Percentiles rank a stretch among this genome's conserved stretches.
phyloP scores from a whole-genome alignment of 2,888 invertebrate genomes.

The Tinea semifulvella region DNA sequence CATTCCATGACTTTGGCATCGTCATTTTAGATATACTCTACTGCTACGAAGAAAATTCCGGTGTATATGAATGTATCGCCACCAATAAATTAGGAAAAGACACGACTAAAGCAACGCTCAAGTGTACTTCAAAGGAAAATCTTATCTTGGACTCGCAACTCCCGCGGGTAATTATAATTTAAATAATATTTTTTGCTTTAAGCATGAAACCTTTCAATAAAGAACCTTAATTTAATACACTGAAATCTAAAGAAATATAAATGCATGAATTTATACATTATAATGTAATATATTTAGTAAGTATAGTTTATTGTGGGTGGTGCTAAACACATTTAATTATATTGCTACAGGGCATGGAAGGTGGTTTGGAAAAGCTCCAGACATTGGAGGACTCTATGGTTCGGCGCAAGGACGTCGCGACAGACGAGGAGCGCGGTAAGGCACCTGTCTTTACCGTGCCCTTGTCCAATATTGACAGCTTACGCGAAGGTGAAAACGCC shows the following conservation, averaged over 20 bases:
- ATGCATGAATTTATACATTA: background rate
- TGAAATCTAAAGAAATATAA: conserved; percentile 10
- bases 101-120: conserved; percentile 83
- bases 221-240: too few relatives aligned
- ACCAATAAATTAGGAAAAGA: conserved; percentile 91
- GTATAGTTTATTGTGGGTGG: too few relatives aligned
- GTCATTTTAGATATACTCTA: conserved; percentile 95
- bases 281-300: too few relatives aligned
- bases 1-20: conserved; percentile 97
- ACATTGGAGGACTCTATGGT: conserved; percentile 90
- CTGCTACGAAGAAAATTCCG: conserved; percentile 96
- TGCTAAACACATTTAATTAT: conserved; percentile 5
- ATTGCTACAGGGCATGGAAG: conserved; percentile 83
- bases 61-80: conserved; percentile 92
- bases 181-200: background rate
- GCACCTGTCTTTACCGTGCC: conserved; percentile 93
- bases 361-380: conserved; percentile 92
- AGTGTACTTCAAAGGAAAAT: conserved; percentile 88
- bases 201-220: too few relatives aligned
- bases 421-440: conserved; percentile 79
- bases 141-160: conserved; percentile 92
- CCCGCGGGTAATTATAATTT: conserved; percentile 77
- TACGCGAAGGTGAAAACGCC: conserved; percentile 90
- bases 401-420: conserved; percentile 75
- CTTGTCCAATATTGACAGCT: conserved; percentile 83